phyloP scores from a whole-genome alignment of 2,888 invertebrate genomes.

The Megamerina dolium region DNA sequence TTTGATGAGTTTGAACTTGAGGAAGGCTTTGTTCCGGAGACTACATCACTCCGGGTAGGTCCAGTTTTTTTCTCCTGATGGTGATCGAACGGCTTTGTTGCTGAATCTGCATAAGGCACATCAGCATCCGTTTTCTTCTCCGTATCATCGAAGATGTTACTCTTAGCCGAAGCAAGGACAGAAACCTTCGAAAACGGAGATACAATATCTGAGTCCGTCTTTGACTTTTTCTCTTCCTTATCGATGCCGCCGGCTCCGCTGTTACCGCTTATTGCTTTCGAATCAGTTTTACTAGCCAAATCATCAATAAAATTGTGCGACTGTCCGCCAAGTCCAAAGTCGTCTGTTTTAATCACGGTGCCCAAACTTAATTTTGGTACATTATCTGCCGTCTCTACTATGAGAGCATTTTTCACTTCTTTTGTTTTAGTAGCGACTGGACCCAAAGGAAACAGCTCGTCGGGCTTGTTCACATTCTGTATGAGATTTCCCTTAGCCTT shows the following conservation, averaged over 20 bases:
- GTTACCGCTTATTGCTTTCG: not conserved
- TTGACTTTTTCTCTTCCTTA: slow-evolving; percentile 29
- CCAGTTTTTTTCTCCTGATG: slow-evolving; percentile 24
- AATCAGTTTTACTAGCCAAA: slow-evolving; percentile 32
- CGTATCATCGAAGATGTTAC: slow-evolving; percentile 8
- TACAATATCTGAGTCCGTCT: slow-evolving; percentile 21
- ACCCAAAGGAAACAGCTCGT: slow-evolving; percentile 53
- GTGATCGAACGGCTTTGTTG: slow-evolving; percentile 26
- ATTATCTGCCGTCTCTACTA: slow-evolving; percentile 59
- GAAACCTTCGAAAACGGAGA: slow-evolving; percentile 15
- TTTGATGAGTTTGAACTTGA: slow-evolving; percentile 12
- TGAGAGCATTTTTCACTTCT: slow-evolving; percentile 54
- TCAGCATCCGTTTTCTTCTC: slow-evolving; percentile 20
- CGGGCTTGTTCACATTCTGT: slow-evolving; percentile 59
- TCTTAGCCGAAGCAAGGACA: slow-evolving; percentile 8
- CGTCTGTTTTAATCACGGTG: slow-evolving; percentile 70
- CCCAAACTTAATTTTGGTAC: slow-evolving; percentile 80
- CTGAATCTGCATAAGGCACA: slow-evolving; percentile 16
- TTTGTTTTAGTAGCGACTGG: slow-evolving; percentile 52
- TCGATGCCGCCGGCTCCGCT: slow-evolving; percentile 5
- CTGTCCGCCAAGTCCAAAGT: slow-evolving; percentile 58
- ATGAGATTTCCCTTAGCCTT: slow-evolving; percentile 82
- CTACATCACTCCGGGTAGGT: too few species aligned
- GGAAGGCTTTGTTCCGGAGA: too few species aligned
- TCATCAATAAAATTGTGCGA: slow-evolving; percentile 61